These are phyloP conservation scores for Diplolepis rosae DNA, from an alignment of 2,888 invertebrate species.

Conservation along the genomic window DNA sequence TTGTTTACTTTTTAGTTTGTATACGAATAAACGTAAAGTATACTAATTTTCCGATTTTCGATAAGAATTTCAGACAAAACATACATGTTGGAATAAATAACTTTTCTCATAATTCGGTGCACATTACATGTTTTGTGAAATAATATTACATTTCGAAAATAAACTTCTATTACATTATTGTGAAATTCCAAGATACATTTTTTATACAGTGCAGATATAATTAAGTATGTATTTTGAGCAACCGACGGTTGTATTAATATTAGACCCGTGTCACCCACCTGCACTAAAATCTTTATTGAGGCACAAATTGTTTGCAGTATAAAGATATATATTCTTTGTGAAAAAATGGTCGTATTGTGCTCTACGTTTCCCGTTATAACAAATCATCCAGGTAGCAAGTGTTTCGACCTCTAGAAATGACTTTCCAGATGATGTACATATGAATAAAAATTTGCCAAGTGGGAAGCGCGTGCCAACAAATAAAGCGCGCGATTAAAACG, in stretches of 20 bases:
- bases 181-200: no score
- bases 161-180: no score
- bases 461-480: not conserved
- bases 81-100: no score
- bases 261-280: constrained; percentile 54
- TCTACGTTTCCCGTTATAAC: constrained; percentile 37
- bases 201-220: constrained; percentile 17
- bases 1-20: no score
- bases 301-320: constrained; percentile 72
- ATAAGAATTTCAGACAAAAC: no score
- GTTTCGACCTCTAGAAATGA: constrained; percentile 43
- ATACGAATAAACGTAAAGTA: no score
- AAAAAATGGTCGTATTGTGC: constrained; percentile 65
- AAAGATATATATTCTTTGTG: constrained; percentile 73
- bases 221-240: constrained; percentile 18
- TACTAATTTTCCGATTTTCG: no score
- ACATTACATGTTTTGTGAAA: no score
- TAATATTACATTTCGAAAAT: no score
- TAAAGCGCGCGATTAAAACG: not conserved
- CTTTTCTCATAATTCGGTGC: no score
- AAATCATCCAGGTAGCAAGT: constrained; percentile 45
- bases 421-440: not conserved
- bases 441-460: not conserved
- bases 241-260: constrained; percentile 50
- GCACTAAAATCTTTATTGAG: constrained; percentile 69